A percentile compares a stretch with the other conserved stretches of the same genome.
These are phyloP conservation scores for Maconellicoccus hirsutus DNA, from an alignment of 1,140 invertebrate genomes.

Conservation along the genomic window DNA sequence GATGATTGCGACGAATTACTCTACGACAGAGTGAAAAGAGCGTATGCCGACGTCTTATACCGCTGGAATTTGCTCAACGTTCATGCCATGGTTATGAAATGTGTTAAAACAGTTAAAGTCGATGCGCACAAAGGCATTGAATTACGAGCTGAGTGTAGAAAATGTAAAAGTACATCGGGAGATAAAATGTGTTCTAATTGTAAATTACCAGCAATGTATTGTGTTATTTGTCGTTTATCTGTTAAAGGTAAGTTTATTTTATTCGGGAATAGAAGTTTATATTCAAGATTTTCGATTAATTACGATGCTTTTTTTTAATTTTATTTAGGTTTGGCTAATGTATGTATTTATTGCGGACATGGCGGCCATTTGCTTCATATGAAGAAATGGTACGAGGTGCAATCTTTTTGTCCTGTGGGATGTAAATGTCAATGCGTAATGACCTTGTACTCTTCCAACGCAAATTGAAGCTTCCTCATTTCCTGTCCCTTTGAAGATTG, in stretches of 20 bases:
- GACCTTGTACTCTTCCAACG: neutral
- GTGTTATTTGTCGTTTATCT: conserved; percentile 4
- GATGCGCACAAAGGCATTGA: neutral
- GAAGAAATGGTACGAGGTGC: neutral
- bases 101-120: neutral
- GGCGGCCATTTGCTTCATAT: conserved; percentile 6
- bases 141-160: neutral
- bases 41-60: neutral
- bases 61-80: neutral
- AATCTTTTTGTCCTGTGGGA: neutral
- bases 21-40: neutral
- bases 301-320: neutral
- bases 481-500: too few species aligned
- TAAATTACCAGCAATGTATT: neutral
- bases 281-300: neutral
- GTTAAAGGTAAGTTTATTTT: neutral
- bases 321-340: neutral
- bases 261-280: neutral
- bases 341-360: conserved; percentile 2
- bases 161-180: neutral
- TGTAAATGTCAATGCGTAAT: conserved; percentile 9
- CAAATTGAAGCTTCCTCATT: too few species aligned
- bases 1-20: neutral
- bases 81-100: neutral
- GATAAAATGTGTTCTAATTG: conserved; percentile 1